Conservation (phyloP, 2,797 vertebrate genomes). For the Anisognathus igniventris region DNA sequence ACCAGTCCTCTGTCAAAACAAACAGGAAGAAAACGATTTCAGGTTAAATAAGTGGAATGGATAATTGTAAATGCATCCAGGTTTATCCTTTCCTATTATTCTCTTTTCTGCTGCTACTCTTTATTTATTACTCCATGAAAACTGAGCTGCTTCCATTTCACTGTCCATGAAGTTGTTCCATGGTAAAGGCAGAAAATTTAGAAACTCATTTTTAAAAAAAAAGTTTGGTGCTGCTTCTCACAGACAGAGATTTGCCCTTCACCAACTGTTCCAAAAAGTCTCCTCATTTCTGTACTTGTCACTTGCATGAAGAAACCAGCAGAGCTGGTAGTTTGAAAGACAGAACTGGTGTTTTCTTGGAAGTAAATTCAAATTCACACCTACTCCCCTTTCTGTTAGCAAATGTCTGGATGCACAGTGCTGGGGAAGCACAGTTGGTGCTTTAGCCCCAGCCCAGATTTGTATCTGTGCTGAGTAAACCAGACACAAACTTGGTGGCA, state of each 20-base stretch:
- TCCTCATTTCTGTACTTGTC: neutral
- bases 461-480: neutral
- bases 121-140: neutral
- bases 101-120: neutral
- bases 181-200: neutral
- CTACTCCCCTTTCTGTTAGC: neutral
- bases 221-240: neutral
- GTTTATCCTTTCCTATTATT: neutral
- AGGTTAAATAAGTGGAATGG: neutral
- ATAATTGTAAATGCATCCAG: neutral
- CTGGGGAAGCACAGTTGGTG: neutral
- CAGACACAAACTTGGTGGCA: neutral
- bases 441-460: neutral
- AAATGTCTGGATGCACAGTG: neutral
- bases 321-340: neutral
- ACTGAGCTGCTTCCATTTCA: neutral
- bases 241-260: neutral
- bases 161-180: neutral
- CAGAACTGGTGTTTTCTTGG: neutral
- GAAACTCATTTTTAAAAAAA: neutral
- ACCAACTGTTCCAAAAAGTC: neutral
- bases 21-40: neutral
- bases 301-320: neutral
- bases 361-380: neutral
- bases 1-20: constrained; percentile 82